Conservation (phyloP, 2,113 vertebrate species). For the Colius striatus region DNA sequence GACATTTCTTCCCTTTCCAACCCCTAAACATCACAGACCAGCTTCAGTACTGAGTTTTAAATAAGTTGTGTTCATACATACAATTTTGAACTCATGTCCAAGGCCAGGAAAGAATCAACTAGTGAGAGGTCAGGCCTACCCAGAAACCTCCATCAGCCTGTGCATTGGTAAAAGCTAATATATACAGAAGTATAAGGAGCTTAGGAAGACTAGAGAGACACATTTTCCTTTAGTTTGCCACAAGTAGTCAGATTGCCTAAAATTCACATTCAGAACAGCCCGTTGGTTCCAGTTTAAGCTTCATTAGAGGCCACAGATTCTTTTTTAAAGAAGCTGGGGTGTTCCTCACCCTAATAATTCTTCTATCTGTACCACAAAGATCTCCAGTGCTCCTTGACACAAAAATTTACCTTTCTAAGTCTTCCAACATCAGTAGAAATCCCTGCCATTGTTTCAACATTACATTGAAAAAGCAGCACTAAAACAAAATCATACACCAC, state of each 20-base stretch:
- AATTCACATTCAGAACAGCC: neutral
- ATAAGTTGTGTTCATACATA: neutral
- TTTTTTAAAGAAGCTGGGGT: neutral
- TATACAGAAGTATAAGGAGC: neutral
- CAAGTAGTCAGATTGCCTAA: neutral
- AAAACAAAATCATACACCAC: neutral
- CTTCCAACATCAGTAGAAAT: neutral
- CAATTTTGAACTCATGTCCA: neutral
- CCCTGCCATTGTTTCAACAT: neutral
- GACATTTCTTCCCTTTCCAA: neutral
- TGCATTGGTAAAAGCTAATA: neutral
- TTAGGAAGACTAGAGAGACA: neutral
- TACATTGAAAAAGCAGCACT: neutral
- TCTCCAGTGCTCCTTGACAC: neutral
- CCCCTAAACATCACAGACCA: neutral
- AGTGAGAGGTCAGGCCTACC: neutral
- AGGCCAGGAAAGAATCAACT: neutral
- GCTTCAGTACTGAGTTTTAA: neutral
- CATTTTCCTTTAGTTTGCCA: neutral
- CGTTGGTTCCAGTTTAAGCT: neutral
- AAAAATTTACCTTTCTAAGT: neutral
- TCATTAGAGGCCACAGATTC: neutral
- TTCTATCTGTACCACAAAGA: neutral
- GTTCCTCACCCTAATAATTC: neutral
- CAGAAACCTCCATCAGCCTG: neutral